Percentiles rank a stretch among this genome's conserved stretches.
phyloP scores from a whole-genome alignment of 2,797 vertebrate genomes.

The Furcifer pardalis region DNA sequence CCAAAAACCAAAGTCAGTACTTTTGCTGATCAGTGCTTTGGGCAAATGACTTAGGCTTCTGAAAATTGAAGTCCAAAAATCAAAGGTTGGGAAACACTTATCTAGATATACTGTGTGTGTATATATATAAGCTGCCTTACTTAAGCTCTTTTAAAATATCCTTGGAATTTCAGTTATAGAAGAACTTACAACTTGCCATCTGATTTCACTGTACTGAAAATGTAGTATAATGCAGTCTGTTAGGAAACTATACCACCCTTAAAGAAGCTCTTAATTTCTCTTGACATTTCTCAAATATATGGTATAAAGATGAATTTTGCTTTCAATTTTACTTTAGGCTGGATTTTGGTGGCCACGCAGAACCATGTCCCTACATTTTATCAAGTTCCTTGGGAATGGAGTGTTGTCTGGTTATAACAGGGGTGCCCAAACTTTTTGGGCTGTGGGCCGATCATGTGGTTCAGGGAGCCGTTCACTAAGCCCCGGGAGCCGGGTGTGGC shows the following conservation, averaged over 20 bases:
- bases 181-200: neutral
- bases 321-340: neutral
- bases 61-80: too few species aligned
- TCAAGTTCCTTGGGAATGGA: slow-evolving; percentile 9
- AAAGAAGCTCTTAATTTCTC: neutral
- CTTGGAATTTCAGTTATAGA: neutral
- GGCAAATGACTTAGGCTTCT: too few species aligned
- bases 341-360: neutral
- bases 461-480: too few species aligned
- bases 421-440: too few species aligned
- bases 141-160: neutral
- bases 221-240: neutral
- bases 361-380: slow-evolving; percentile 25
- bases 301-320: neutral
- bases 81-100: too few species aligned
- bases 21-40: too few species aligned
- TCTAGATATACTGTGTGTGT: too few species aligned
- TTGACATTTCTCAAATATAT: neutral
- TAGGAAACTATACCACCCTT: neutral
- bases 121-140: neutral
- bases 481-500: too few species aligned
- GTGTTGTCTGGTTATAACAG: slow-evolving; percentile 61
- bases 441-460: too few species aligned
- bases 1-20: too few species aligned
- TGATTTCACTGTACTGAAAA: neutral